These are phyloP conservation scores for Pristiophorus japonicus DNA, from an alignment of 2,113 vertebrate species.

Conservation along the genomic window DNA sequence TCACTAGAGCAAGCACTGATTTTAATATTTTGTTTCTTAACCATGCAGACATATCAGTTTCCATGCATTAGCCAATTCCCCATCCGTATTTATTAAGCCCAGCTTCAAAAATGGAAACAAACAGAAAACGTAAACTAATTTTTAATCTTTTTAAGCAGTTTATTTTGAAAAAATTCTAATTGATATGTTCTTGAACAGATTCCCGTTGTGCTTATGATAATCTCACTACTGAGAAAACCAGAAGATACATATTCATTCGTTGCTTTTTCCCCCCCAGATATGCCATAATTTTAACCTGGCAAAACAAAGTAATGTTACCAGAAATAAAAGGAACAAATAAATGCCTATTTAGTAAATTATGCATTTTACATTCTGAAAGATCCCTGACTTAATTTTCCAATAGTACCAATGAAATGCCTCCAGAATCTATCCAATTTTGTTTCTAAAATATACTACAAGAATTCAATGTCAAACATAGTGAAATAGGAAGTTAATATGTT, in stretches of 20 bases:
- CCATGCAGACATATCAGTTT: conserved; percentile 50
- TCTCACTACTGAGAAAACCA: background rate
- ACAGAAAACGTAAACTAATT: conserved; percentile 36
- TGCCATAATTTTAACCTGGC: background rate
- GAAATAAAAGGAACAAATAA: background rate
- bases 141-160: background rate
- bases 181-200: background rate
- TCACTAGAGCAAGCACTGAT: conserved; percentile 41
- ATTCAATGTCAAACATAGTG: background rate
- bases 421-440: background rate
- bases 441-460: background rate
- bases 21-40: conserved; percentile 46
- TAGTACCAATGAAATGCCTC: conserved; percentile 15
- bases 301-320: background rate
- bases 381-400: conserved; percentile 19
- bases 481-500: background rate
- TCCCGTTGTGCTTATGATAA: background rate
- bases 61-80: conserved; percentile 41
- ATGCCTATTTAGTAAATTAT: conserved; percentile 5
- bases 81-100: background rate
- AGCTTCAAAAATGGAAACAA: conserved; percentile 41
- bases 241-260: background rate
- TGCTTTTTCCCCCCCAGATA: background rate
- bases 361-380: background rate
- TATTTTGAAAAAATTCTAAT: conserved; percentile 4